Evolutionary conservation across 2,797 vertebrate genomes (phyloP).

Genomic region (Zonotrichia albicollis): DNA sequence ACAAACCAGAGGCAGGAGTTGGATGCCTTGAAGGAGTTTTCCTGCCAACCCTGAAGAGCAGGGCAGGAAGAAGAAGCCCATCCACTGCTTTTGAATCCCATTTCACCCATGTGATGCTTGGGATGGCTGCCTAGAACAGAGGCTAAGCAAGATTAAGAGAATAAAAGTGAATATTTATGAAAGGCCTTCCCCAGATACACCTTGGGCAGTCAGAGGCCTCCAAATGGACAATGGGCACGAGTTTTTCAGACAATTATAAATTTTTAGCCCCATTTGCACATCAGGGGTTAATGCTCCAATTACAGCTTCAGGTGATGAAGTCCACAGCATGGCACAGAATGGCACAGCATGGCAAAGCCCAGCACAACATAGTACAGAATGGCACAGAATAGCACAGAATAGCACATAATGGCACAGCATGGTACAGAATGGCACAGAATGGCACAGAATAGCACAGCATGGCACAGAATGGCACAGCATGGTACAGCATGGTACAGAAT

Average conservation of each 20-base stretch:
- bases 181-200: neutral
- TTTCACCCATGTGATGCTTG: neutral
- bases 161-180: neutral
- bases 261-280: neutral
- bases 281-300: neutral
- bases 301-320: neutral
- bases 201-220: neutral
- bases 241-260: neutral
- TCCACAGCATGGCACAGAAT: no score
- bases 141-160: neutral
- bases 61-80: neutral
- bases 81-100: neutral
- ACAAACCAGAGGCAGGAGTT: neutral
- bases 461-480: no score
- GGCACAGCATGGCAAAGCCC: no score
- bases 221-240: rapidly evolving
- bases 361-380: no score
- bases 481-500: no score
- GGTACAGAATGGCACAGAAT: no score
- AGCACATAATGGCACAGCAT: no score
- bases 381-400: no score
- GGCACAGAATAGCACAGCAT: no score
- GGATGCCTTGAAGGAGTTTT: neutral
- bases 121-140: neutral
- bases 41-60: neutral